Conservation (phyloP, 2,888 invertebrate genomes). For the Neria commutata region DNA sequence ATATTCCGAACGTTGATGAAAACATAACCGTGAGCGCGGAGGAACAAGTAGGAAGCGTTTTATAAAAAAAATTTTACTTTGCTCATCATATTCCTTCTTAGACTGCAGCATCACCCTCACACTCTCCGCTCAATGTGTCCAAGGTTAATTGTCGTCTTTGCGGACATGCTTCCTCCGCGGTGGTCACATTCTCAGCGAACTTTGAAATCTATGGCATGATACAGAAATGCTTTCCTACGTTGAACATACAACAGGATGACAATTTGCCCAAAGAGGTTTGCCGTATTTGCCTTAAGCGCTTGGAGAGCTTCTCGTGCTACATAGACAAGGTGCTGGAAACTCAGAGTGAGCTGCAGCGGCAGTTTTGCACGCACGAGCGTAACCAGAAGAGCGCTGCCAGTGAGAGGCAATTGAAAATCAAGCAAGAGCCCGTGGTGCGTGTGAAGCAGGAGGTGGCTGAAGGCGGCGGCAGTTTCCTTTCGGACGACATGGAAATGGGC, state of each 20-base stretch:
- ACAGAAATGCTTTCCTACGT: slow-evolving; percentile 59
- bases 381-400: slow-evolving; percentile 3
- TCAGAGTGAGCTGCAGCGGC: slow-evolving; percentile 52
- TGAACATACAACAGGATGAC: slow-evolving; percentile 58
- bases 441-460: slow-evolving; percentile 60
- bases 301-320: slow-evolving; percentile 55
- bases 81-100: too few species aligned
- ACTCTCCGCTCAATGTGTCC: slow-evolving; percentile 10
- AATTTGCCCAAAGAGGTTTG: slow-evolving; percentile 57
- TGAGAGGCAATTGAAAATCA: slow-evolving; percentile 54
- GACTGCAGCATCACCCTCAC: neutral
- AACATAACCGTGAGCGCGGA: too few species aligned
- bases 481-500: slow-evolving; percentile 47
- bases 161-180: slow-evolving; percentile 43
- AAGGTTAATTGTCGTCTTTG: slow-evolving; percentile 56
- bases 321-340: slow-evolving; percentile 57
- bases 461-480: slow-evolving; percentile 40
- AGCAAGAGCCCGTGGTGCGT: slow-evolving; percentile 58
- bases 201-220: slow-evolving; percentile 59
- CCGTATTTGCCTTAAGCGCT: slow-evolving; percentile 45
- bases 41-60: too few species aligned
- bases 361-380: slow-evolving; percentile 37
- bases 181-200: slow-evolving; percentile 53
- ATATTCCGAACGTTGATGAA: too few species aligned
- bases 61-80: too few species aligned